These are phyloP conservation scores for Montipora capricornis DNA, from an alignment of 64 coral and sea anemone genomes.

Conservation along the genomic window DNA sequence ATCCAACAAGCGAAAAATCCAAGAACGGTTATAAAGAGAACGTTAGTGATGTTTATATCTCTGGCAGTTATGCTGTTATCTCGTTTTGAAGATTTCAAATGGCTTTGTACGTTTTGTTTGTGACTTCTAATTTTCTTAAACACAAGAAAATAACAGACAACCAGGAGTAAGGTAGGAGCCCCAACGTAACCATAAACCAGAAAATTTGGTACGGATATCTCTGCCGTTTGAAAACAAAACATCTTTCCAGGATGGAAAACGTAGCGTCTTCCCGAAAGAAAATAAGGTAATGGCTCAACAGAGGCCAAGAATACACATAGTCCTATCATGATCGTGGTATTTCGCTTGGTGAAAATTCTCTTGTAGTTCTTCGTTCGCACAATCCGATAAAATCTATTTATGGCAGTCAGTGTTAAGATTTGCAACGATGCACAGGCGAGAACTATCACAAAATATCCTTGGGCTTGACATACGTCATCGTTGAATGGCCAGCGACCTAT, in stretches of 20 bases:
- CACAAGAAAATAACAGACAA: conserved; percentile 64
- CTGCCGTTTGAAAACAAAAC: conserved; percentile 79
- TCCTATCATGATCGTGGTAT: conserved; percentile 23
- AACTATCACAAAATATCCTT: conserved; percentile 45
- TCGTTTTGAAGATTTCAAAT: background rate
- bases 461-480: conserved; percentile 7
- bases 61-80: background rate
- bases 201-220: conserved; percentile 51
- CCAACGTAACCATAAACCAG: conserved; percentile 71
- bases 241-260: conserved; percentile 82
- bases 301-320: background rate
- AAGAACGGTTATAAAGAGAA: conserved; percentile 23
- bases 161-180: background rate
- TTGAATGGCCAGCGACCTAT: conserved; percentile 49
- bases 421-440: conserved; percentile 35
- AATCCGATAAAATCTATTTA: conserved; percentile 69
- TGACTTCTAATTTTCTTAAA: conserved; percentile 70
- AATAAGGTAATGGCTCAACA: conserved; percentile 37
- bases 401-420: conserved; percentile 50
- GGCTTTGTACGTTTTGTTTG: conserved; percentile 7
- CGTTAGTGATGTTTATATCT: conserved; percentile 29
- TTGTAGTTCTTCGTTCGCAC: conserved; percentile 18
- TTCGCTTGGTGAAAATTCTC: conserved; percentile 10
- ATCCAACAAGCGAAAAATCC: conserved; percentile 45
- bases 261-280: conserved; percentile 57